Conservation (phyloP, 2,888 invertebrate species). For the Microctonus hyperodae region DNA sequence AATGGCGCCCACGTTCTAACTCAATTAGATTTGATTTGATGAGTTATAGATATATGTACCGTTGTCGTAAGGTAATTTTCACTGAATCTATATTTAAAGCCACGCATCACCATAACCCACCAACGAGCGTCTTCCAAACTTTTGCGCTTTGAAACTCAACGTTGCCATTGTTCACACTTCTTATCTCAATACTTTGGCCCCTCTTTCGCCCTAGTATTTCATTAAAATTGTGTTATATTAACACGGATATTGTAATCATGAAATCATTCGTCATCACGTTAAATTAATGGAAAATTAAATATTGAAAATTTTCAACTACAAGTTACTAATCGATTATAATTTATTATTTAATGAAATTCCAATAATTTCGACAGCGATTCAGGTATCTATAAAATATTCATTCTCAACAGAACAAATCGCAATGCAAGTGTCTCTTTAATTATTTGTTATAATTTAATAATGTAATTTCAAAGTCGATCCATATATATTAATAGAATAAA, state of each 20-base stretch:
- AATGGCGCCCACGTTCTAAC: slow-evolving; percentile 24
- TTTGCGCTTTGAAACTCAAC: slow-evolving; percentile 33
- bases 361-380: not conserved
- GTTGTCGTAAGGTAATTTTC: slow-evolving; percentile 13
- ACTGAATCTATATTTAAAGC: slow-evolving; percentile 25
- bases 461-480: not conserved
- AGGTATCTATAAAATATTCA: not conserved
- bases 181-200: not conserved
- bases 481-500: not conserved
- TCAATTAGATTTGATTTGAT: slow-evolving; percentile 26
- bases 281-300: not conserved
- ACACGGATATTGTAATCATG: not conserved
- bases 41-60: slow-evolving; percentile 17
- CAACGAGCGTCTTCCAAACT: slow-evolving; percentile 29
- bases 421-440: not conserved
- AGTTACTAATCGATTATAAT: not conserved
- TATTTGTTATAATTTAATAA: too few relatives aligned
- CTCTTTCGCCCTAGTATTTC: slow-evolving; percentile 15
- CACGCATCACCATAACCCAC: slow-evolving; percentile 35
- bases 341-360: not conserved
- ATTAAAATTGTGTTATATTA: slow-evolving; percentile 30
- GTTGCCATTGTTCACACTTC: slow-evolving; percentile 33
- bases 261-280: not conserved
- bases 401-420: not conserved
- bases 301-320: not conserved